Evolutionary conservation across 2,113 vertebrate genomes (phyloP).

Genomic region (Tachysurus fulvidraco): DNA sequence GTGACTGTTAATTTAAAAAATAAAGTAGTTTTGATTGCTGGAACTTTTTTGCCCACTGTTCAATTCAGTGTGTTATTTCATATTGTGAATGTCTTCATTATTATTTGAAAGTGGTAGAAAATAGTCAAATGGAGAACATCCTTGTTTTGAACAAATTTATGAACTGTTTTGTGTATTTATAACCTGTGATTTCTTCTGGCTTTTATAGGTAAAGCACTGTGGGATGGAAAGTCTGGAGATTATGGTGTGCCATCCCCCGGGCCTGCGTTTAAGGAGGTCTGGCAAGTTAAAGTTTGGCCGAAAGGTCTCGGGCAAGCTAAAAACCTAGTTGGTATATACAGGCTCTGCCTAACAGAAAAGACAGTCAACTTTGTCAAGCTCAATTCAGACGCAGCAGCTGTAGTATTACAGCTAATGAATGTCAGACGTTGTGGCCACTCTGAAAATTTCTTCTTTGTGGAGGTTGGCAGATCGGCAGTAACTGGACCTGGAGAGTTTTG

Average conservation of each 20-base stretch:
- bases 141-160: not conserved
- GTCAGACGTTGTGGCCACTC: constrained; percentile 79
- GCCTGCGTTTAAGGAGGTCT: constrained; percentile 81
- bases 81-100: not conserved
- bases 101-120: not conserved
- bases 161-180: not conserved
- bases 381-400: constrained; percentile 77
- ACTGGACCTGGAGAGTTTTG: constrained; percentile 82
- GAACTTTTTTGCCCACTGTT: not conserved
- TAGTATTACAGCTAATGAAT: constrained; percentile 82
- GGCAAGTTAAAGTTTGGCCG: constrained; percentile 84
- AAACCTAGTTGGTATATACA: constrained; percentile 79
- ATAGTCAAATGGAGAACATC: not conserved
- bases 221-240: constrained; percentile 64
- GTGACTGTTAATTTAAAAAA: too few species aligned
- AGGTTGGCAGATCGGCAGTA: constrained; percentile 78
- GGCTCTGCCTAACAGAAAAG: constrained; percentile 80
- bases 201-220: constrained; percentile 70
- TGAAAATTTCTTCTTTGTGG: constrained; percentile 83
- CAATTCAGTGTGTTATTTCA: not conserved
- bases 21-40: not conserved
- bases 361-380: constrained; percentile 79
- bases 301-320: constrained; percentile 79
- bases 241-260: constrained; percentile 71
- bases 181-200: constrained; percentile 28